Evolutionary conservation across 2,888 invertebrate species (phyloP), one percentile per base, ranked within the genome.

Genomic region (Cybosia mesomella): DNA sequence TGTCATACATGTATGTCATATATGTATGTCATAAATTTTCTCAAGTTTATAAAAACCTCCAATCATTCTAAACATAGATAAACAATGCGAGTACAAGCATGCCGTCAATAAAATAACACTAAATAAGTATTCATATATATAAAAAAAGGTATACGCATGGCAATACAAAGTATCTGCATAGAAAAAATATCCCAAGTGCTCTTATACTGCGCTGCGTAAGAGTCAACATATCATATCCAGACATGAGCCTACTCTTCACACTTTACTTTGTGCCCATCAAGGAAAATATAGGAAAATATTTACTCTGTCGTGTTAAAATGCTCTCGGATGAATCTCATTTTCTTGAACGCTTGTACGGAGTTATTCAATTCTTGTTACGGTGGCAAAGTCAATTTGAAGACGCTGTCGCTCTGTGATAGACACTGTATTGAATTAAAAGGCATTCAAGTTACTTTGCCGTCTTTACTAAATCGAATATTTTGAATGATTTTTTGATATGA

Each of bases 281-380:
- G 77, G 72, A 81, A 85, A 89, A 87, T 92, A 92, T 91, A 87
- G 89, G 90, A 90, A 91, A 90, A 91, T 90, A 83, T 87, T 91
- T 88, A 85, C 81, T 87, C 86, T 87, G 89, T 88, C 87, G 77
- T 76, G 86, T 87, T 87, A 87, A 83, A 84, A 84, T 78, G 83
- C 76, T 82, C 80, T 58, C 70, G 69, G 74, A 75, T 80, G 74
- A 84, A 85, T 80, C 82, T 82, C 81, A 83, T 85, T 85, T 83
- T 71, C 73, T 69, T 55, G 67, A 67, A 75, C 74, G 80, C 74
- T 76, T 79, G 75, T 76, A 71, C 75, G 72, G 70, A 76, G 76
- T 79, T 78, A 83, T 81, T 80, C 74, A 76, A 81, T 83, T 79
- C 78, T 55, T 72, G 67, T 73, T 73, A 75, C 72, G 73, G 78